A percentile compares a stretch with the other conserved stretches of the same genome.
Conservation (phyloP, 2,888 invertebrate genomes). For the Ptilodon capucinus region DNA sequence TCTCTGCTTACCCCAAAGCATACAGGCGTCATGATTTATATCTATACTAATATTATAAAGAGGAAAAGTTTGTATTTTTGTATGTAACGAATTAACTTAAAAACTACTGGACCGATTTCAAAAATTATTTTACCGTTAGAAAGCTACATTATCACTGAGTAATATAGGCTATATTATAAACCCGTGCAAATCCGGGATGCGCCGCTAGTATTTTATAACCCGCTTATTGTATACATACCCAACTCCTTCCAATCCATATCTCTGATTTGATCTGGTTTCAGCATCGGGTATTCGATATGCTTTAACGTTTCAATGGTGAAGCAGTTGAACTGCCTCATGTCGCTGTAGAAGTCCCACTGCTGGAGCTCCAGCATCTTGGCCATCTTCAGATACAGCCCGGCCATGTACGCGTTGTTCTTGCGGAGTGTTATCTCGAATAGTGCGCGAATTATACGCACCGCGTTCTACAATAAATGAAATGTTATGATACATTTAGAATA, state of each 20-base stretch:
- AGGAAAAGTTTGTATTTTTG: no score
- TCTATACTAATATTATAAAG: no score
- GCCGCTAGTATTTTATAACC: no score
- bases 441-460: slow-evolving; percentile 94
- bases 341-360: slow-evolving; percentile 93
- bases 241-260: slow-evolving; percentile 95
- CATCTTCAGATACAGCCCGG: slow-evolving; percentile 91
- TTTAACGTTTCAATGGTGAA: slow-evolving; percentile 90
- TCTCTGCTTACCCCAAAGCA: no score
- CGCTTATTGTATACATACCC: slow-evolving; percentile 84
- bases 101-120: no score
- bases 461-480: slow-evolving; percentile 85
- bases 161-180: no score
- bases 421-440: slow-evolving; percentile 96
- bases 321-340: slow-evolving; percentile 92
- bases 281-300: slow-evolving; percentile 90
- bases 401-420: slow-evolving; percentile 94
- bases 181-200: no score
- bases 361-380: slow-evolving; percentile 97
- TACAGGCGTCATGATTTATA: no score
- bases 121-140: no score
- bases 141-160: no score
- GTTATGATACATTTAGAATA: neutral
- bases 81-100: no score
- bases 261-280: slow-evolving; percentile 89